Base-by-base conservation (phyloP, 1,140 invertebrate genomes). In the Leptinotarsa texana region DNA sequence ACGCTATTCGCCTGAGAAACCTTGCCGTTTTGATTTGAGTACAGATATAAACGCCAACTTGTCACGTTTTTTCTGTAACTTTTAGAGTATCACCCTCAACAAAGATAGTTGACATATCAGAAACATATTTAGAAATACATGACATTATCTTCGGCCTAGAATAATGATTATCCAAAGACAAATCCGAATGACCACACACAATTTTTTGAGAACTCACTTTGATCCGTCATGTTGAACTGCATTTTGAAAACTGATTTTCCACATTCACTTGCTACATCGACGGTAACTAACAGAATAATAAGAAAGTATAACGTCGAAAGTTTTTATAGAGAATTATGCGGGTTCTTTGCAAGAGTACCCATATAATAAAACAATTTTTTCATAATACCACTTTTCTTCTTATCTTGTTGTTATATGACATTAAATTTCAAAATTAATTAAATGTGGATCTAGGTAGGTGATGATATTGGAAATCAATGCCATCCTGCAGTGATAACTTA, bases 291-390 rank as follows among this genome's bases (percentile, higher is more conserved):
- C 69, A 21, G 18, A 47, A 33, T 33, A 61, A 57, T 74, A 33
- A 68, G 69, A 75, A 75, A 72, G 69, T 75, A 66, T 17, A 11
- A 42, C 17, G 63, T 15, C 15, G 71, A 66, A 73, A 71, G 62
- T 66, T 73, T 72, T 72, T 48, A 73, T 65, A 73, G 21, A 65
- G 17, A 18, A 21, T 48, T 42, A 73, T 73, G 71, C 71, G 71
- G 71, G 71, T 18, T 73, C 13, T 73, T 73, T 73, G 71, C 71
- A 63, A 73, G 33, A 73, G 71, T 73, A 73, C 71, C 71, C 71
- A 63, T 73, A 73, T 73, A 18, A 62, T 72, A 13, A 8, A 24
- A 27, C 22, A 8, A 51, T 73, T 73, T 73, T 65, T 48, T 73
- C 61, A 73, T 73, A 62, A 69, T 21, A 69, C 17, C 51, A 27